These are phyloP conservation scores for Cherax quadricarinatus DNA, from an alignment of 1,140 invertebrate genomes.

Conservation along the genomic window DNA sequence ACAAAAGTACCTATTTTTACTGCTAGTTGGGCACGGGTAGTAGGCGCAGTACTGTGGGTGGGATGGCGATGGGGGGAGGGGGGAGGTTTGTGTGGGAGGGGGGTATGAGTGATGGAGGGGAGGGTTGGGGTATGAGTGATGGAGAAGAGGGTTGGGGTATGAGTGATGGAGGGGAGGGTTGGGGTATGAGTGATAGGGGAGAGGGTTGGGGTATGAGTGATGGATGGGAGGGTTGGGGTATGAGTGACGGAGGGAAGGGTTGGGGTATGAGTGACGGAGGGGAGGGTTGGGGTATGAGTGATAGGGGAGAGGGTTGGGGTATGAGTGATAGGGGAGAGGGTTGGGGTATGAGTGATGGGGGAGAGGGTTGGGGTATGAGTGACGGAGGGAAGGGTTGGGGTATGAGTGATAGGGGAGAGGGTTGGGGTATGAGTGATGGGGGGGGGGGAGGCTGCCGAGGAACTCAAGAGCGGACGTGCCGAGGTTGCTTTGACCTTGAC, in stretches of 20 bases:
- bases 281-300: not conserved
- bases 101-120: no score
- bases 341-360: not conserved
- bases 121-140: no score
- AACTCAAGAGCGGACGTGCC: slow-evolving; percentile 27
- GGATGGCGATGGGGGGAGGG: no score
- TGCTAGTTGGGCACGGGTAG: no score
- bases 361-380: not conserved
- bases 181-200: no score
- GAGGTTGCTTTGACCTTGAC: slow-evolving; percentile 43
- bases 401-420: no score
- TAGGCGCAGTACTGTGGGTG: no score
- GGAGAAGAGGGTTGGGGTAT: no score
- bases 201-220: not conserved
- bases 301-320: not conserved
- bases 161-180: no score
- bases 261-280: not conserved
- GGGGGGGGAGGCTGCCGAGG: not conserved
- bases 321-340: no score
- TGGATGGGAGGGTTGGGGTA: not conserved
- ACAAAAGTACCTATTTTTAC: no score
- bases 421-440: not conserved
- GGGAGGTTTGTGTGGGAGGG: no score
- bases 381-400: not conserved
- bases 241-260: not conserved